A percentile compares a stretch with the other conserved stretches of the same genome.
phyloP scores from a whole-genome alignment of 2,113 vertebrate genomes.

The Aegithalos caudatus region DNA sequence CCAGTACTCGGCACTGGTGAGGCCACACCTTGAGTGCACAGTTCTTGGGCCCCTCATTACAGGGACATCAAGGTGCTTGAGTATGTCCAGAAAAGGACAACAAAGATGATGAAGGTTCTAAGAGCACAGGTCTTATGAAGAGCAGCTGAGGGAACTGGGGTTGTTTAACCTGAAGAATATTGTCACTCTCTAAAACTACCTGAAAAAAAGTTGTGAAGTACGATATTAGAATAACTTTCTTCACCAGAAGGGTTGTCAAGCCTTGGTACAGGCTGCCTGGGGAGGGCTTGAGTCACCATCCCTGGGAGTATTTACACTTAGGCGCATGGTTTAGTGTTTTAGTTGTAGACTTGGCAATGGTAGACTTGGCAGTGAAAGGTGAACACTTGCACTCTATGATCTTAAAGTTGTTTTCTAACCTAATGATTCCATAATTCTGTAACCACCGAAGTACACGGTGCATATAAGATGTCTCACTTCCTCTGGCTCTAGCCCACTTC shows the following conservation, averaged over 20 bases:
- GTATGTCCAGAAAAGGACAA: background rate
- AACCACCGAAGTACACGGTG: background rate
- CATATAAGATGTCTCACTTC: background rate
- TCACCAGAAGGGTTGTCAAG: background rate
- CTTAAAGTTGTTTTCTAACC: background rate
- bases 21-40: too few relatives aligned
- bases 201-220: background rate
- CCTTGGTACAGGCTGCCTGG: background rate
- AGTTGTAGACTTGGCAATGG: background rate
- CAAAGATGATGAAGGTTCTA: background rate
- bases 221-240: background rate
- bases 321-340: accelerated
- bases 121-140: background rate
- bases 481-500: background rate
- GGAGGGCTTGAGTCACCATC: background rate
- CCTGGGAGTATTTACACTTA: background rate
- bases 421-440: background rate
- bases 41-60: background rate
- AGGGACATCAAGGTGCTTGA: accelerated
- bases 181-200: background rate
- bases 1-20: accelerated
- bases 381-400: background rate
- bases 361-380: background rate
- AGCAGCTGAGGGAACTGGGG: background rate
- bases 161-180: background rate